Conservation (phyloP, 2,113 vertebrate genomes). For the Chamaea fasciata region DNA sequence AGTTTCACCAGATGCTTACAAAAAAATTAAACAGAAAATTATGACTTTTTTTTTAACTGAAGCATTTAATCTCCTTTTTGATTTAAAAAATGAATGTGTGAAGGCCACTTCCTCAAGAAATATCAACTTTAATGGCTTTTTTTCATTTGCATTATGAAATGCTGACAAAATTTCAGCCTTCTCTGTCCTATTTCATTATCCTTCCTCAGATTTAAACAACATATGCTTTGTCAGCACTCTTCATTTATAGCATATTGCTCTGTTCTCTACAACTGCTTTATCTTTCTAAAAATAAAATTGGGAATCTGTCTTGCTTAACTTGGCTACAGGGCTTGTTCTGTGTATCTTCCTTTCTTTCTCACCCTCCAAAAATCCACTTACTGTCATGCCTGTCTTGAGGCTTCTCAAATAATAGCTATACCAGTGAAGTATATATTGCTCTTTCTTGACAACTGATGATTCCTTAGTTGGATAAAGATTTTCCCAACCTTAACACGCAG, state of each 20-base stretch:
- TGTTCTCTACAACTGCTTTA: neutral
- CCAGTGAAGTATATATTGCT: neutral
- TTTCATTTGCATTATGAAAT: conserved; percentile 28
- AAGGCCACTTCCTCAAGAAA: neutral
- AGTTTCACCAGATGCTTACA: neutral
- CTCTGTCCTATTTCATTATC: conserved; percentile 10
- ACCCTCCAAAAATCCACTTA: neutral
- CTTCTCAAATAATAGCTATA: neutral
- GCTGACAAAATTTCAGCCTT: conserved; percentile 5
- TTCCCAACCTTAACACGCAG: neutral
- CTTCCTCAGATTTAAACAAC: conserved; percentile 6
- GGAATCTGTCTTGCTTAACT: neutral
- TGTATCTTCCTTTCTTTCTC: neutral
- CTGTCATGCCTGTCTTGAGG: neutral
- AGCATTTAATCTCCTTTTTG: neutral
- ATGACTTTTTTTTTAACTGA: neutral
- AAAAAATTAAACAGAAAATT: neutral
- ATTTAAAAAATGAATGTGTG: neutral
- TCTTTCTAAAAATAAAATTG: conserved; percentile 21
- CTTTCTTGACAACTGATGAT: neutral
- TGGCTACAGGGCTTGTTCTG: neutral
- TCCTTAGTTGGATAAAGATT: neutral
- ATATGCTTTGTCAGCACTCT: conserved; percentile 26
- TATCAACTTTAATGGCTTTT: neutral
- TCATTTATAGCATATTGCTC: conserved; percentile 18